Evolutionary conservation across 2,888 invertebrate species (phyloP).

Genomic region (Trachelus iudaicus): DNA sequence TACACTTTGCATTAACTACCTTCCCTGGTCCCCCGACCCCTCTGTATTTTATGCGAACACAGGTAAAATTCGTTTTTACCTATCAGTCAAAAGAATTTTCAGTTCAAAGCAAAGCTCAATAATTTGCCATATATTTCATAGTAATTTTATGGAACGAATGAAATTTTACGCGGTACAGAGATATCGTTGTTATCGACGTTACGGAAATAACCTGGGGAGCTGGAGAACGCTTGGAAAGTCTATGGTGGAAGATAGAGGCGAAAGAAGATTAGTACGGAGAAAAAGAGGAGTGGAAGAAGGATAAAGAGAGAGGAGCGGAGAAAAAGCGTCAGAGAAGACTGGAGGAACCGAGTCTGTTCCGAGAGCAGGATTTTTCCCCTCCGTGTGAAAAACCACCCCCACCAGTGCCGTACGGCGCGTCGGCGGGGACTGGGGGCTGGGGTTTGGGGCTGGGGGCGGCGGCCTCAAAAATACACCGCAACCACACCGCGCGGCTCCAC

Average conservation of each 20-base stretch:
- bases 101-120: not conserved
- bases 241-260: not conserved
- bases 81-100: not conserved
- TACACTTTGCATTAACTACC: not conserved
- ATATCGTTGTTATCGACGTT: too few species aligned
- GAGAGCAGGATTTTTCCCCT: constrained; percentile 59
- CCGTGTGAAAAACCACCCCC: constrained; percentile 54
- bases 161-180: not conserved
- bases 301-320: not conserved
- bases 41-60: not conserved
- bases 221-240: not conserved
- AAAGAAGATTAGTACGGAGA: not conserved
- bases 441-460: constrained; percentile 57
- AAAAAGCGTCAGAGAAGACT: not conserved
- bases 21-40: not conserved
- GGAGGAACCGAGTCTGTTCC: not conserved
- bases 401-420: constrained; percentile 16
- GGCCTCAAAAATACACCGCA: constrained; percentile 67
- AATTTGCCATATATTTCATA: not conserved
- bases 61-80: not conserved
- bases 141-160: not conserved
- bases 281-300: not conserved
- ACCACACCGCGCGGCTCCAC: constrained; percentile 66
- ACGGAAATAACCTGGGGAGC: not conserved
- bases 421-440: constrained; percentile 39